Evolutionary conservation across 1,140 invertebrate genomes (phyloP), one percentile per base, ranked within the genome.

Genomic region (Cotesia chilonis): DNA sequence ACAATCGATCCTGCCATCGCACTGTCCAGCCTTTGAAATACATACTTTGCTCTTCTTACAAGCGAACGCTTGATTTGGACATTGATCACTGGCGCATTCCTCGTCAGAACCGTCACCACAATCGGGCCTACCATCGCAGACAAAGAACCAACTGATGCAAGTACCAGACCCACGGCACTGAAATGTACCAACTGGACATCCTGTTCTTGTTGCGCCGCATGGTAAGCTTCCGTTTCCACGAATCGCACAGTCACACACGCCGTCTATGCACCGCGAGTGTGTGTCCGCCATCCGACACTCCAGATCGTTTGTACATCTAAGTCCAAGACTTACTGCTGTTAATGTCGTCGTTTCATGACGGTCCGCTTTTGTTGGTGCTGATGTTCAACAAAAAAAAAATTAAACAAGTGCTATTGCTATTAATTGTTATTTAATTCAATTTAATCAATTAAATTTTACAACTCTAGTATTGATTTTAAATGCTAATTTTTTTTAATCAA

Each of bases 61-160:
- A 1, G 87, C 87, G 86, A 94, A 94, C 1, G 93, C 88, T 75
- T 92, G 90, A 3, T 65, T n/a, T 2, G 89, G 88, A 75, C 89
- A 89, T 41, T 70, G 61, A 59, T 69, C 71, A 4, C 82, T 81
- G 41, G 80, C 82, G 80, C 93, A 94, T 79, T 91, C 92, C 83
- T 96, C 95, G 81, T 96, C 95, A 0, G 93, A 94, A 10, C 92
- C 92, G 82, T 97, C 96, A 3, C 89, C 85, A 82, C 96, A 97
- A 81, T 97, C 95, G 68, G 90, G 89, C 74, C 94, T 90, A n/a
- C 95, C 95, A 83, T 98, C 96, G 85, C 97, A 98, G 0, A 96
- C 92, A 86, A 96, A 98, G 85, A 94, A 95, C 90, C 93, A 94
- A 77, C 93, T 94, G 78, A 98, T 96, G 84, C 96, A 98, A 2